Base-by-base conservation (phyloP, 1,140 invertebrate genomes). In the Nebria ingens region DNA sequence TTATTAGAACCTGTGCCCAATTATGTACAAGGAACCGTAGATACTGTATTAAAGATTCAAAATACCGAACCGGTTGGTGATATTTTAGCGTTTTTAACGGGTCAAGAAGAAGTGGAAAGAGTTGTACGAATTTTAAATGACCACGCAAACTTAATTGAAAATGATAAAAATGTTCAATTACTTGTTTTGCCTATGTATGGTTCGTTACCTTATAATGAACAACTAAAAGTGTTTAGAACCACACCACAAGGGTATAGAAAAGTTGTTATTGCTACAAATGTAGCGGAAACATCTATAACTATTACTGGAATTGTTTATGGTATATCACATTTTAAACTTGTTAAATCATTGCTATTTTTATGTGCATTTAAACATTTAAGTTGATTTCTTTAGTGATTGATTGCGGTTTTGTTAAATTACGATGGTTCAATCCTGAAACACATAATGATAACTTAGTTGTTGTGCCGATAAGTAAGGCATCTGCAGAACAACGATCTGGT, bases 341-440 rank as follows among this genome's bases (percentile, higher is more conserved):
- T n/a, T n/a, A n/a, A n/a, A n/a, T n/a, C n/a, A n/a, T n/a, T n/a
- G n/a, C n/a, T n/a, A n/a, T n/a, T n/a, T n/a, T n/a, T n/a, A n/a
- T 25, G 13, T 40, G n/a, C 2, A 19, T 51, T 55, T 42, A 57
- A 21, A 51, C 12, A 6, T 51, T 40, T 54, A 38, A 53, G 52
- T 45, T n/a, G n/a, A 15, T 15, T 49, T 15, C 19, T 49, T 6
- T 60, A 92, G 94, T 98, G 49, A 83, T 98, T 52, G 97, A 99
- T 70, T 87, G 90, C 73, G 97, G 97, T 1, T 99, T 95, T 75
- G 91, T 95, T n/a, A 99, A 98, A 76, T 69, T 96, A 51, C 85
- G 89, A 22, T 94, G 90, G 76, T 96, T 88, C 67, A 91, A 97
- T 66, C 77, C 85, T 0, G 79, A 84, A 21, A 86, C 89, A 13